These are phyloP conservation scores for Daphoenositta chrysoptera DNA, from an alignment of 2,113 vertebrate species.

Conservation along the genomic window DNA sequence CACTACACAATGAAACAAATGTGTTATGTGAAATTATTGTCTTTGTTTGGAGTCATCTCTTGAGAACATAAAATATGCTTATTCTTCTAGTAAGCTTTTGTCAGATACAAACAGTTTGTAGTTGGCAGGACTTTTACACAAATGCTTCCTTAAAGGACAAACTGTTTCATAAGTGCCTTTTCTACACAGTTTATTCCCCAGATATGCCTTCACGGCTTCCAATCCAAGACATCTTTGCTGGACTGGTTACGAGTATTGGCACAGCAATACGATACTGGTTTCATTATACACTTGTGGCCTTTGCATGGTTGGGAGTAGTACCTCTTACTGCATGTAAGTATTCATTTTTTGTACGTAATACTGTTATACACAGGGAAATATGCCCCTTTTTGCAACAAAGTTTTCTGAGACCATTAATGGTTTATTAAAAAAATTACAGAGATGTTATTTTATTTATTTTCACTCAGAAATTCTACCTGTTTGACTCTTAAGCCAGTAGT, in stretches of 20 bases:
- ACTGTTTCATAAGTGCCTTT: neutral
- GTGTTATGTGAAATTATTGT: neutral
- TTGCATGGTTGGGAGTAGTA: constrained; percentile 98
- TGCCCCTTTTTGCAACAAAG: neutral
- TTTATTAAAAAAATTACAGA: neutral
- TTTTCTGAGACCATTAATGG: neutral
- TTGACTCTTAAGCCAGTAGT: neutral
- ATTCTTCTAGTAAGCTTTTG: neutral
- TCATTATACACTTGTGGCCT: constrained; percentile 99
- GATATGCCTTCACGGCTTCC: constrained; percentile 99
- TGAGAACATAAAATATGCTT: neutral
- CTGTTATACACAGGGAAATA: neutral
- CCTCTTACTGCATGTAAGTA: constrained; percentile 98
- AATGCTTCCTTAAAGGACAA: neutral
- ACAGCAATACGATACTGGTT: constrained; percentile 99
- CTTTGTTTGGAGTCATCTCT: neutral
- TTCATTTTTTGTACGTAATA: neutral
- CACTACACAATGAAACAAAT: neutral
- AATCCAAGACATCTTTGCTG: constrained; percentile 98
- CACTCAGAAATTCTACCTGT: neutral
- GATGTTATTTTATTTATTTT: neutral
- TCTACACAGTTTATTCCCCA: constrained; percentile 90
- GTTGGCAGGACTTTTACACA: neutral
- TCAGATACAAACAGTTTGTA: neutral
- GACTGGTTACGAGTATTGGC: constrained; percentile 97